Evolutionary conservation across 2,797 vertebrate genomes (phyloP).

Genomic region (Denticeps clupeoides): DNA sequence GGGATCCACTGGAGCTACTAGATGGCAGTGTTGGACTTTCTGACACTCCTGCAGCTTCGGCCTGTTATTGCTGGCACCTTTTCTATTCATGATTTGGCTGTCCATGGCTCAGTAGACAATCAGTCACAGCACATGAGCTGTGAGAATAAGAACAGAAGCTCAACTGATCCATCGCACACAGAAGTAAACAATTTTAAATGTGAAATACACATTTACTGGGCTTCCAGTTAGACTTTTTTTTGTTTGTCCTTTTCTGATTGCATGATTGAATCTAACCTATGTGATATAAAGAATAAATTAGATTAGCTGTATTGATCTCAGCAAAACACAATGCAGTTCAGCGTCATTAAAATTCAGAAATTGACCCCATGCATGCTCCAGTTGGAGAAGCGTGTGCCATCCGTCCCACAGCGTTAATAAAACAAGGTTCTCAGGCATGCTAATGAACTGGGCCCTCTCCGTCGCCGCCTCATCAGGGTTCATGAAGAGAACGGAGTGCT

Average conservation of each 20-base stretch:
- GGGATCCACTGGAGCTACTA: slow-evolving; percentile 33
- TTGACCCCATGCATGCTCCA: neutral
- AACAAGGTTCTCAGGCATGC: slow-evolving; percentile 9
- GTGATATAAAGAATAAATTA: too few species aligned
- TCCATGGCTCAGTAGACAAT: neutral
- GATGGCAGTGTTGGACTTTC: slow-evolving; percentile 58
- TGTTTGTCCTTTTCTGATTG: too few species aligned
- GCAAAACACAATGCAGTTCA: too few species aligned
- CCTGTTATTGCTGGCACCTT: neutral
- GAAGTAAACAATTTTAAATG: too few species aligned
- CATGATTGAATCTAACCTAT: too few species aligned
- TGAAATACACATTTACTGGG: too few species aligned
- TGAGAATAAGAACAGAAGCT: too few species aligned
- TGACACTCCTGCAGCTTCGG: slow-evolving; percentile 13
- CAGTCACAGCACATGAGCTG: too few species aligned
- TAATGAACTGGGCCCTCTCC: slow-evolving; percentile 10
- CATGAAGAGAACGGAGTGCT: neutral
- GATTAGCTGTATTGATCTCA: too few species aligned
- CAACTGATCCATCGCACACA: too few species aligned
- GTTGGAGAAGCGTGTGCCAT: slow-evolving; percentile 9
- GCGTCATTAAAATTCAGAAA: neutral
- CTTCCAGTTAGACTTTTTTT: too few species aligned
- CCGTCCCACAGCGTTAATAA: slow-evolving; percentile 2
- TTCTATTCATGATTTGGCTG: neutral
- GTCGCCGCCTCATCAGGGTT: slow-evolving; percentile 4